Conservation (phyloP, 2,113 vertebrate species). For the Pica pica region DNA sequence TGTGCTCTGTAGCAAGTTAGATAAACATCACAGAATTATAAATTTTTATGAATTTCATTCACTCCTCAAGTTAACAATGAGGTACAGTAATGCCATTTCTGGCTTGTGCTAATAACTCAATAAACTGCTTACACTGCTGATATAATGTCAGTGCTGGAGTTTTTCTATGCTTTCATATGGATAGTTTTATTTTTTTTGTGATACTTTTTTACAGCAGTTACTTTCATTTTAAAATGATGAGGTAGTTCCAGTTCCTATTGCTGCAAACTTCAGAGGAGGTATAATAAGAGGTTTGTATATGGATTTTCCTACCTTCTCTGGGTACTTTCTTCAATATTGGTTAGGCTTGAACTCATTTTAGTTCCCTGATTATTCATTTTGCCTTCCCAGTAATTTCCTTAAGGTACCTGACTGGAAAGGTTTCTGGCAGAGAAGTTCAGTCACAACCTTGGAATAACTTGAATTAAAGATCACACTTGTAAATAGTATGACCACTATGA, state of each 20-base stretch:
- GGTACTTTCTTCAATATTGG: neutral
- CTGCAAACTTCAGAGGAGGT: neutral
- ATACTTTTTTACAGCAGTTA: neutral
- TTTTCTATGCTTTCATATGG: neutral
- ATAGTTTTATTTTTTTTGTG: neutral
- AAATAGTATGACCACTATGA: neutral
- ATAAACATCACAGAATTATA: neutral
- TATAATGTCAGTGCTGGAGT: neutral
- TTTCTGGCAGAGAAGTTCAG: neutral
- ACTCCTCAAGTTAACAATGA: neutral
- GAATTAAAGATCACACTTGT: neutral
- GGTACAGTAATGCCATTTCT: neutral
- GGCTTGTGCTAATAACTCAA: neutral
- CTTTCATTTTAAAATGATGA: neutral
- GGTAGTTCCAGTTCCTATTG: neutral
- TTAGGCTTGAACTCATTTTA: neutral
- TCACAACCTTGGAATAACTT: neutral
- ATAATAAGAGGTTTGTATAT: neutral
- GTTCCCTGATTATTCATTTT: neutral
- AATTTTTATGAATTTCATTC: neutral
- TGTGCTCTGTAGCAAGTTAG: neutral
- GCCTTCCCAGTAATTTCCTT: neutral
- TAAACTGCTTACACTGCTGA: neutral
- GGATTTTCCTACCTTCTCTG: neutral
- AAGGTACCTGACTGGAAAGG: neutral